These are phyloP conservation scores for Shargacucullia verbasci DNA, from an alignment of 2,888 invertebrate species.

Conservation along the genomic window DNA sequence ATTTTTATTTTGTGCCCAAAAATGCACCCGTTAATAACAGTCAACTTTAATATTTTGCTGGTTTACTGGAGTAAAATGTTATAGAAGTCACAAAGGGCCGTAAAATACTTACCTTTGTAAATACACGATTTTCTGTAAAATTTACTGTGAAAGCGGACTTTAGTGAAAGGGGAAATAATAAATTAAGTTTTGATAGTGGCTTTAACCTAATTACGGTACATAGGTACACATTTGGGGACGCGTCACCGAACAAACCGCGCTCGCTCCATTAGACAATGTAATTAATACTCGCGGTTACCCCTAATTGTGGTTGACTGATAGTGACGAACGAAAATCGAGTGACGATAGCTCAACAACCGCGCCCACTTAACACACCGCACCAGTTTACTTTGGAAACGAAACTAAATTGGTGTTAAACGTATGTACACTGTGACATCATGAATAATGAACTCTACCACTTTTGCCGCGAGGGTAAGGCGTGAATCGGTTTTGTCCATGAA, in stretches of 20 bases:
- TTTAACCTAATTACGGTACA: constrained; percentile 62
- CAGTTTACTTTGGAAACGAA: constrained; percentile 68
- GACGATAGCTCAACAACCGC: constrained; percentile 78
- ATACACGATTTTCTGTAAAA: constrained; percentile 17
- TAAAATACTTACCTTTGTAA: no score
- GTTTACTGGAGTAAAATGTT: background rate
- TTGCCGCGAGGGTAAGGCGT: constrained; percentile 55
- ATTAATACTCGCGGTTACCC: constrained; percentile 85
- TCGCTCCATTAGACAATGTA: constrained; percentile 86
- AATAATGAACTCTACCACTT: constrained; percentile 72
- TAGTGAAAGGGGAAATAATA: constrained; percentile 47
- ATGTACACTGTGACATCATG: constrained; percentile 71
- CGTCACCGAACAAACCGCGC: constrained; percentile 75
- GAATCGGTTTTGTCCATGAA: constrained; percentile 67
- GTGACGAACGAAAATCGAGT: constrained; percentile 74
- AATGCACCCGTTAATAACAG: constrained; percentile 18
- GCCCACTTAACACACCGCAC: constrained; percentile 67
- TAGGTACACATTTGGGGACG: constrained; percentile 72
- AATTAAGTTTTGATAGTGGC: constrained; percentile 56
- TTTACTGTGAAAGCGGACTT: constrained; percentile 26
- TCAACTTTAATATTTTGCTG: constrained; percentile 6
- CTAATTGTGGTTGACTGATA: constrained; percentile 83
- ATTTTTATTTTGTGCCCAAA: constrained; percentile 31
- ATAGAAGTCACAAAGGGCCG: background rate
- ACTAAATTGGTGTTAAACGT: constrained; percentile 71